Percentiles rank a stretch among this genome's conserved stretches.
These are phyloP conservation scores for Chironomus tepperi DNA, from an alignment of 1,140 invertebrate genomes.

Conservation along the genomic window DNA sequence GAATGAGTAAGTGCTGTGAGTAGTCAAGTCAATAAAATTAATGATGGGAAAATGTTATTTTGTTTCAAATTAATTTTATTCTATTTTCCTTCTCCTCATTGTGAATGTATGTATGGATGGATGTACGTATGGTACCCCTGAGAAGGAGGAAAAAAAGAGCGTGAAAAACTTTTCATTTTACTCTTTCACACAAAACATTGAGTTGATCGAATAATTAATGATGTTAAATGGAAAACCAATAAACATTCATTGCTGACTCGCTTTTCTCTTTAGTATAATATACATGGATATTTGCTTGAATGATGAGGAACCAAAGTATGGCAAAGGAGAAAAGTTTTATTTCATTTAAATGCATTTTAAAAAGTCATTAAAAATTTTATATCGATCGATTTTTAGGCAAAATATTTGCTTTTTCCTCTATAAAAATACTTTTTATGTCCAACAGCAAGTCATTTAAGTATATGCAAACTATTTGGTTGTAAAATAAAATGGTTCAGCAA, in stretches of 20 bases:
- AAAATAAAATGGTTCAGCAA: too few species aligned
- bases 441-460: too few species aligned
- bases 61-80: constrained; percentile 10
- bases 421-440: too few species aligned
- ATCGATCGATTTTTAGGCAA: too few species aligned
- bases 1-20: not conserved
- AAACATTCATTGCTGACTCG: constrained; percentile 1
- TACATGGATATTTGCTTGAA: too few species aligned
- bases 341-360: too few species aligned
- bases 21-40: constrained; percentile 9
- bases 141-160: constrained; percentile 1
- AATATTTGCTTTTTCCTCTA: too few species aligned
- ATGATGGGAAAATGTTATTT: constrained; percentile 14
- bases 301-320: too few species aligned
- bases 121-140: too few species aligned
- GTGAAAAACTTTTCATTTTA: constrained; percentile 9
- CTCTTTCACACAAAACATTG: constrained; percentile 6
- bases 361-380: too few species aligned
- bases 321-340: too few species aligned
- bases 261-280: not conserved
- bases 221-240: constrained; percentile 8
- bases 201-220: constrained; percentile 14
- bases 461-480: too few species aligned
- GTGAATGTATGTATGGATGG: not conserved
- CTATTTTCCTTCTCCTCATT: not conserved